These are phyloP conservation scores for Panopea generosa DNA, from an alignment of 2,888 invertebrate species.

Conservation along the genomic window DNA sequence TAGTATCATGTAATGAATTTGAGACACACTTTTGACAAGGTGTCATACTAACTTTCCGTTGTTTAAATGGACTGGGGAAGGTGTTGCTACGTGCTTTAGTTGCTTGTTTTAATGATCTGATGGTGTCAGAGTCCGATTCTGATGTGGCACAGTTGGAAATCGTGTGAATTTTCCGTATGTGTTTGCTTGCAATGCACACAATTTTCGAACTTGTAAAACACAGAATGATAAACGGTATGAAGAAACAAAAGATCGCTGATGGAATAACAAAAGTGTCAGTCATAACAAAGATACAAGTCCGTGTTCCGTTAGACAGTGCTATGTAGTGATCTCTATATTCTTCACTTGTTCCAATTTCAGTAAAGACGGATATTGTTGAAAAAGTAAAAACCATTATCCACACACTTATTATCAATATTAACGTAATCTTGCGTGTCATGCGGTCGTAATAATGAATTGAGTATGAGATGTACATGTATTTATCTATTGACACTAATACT, in stretches of 20 bases:
- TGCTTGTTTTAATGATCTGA: slow-evolving; percentile 13
- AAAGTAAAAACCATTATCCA: slow-evolving; percentile 65
- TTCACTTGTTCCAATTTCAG: slow-evolving; percentile 56
- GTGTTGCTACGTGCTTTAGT: slow-evolving; percentile 8
- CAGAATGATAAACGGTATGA: slow-evolving; percentile 66
- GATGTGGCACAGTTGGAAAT: slow-evolving; percentile 16
- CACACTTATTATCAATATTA: slow-evolving; percentile 48
- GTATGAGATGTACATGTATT: slow-evolving; percentile 68
- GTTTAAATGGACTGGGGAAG: neutral
- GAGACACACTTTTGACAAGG: too few relatives aligned
- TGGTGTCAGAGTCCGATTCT: slow-evolving; percentile 26
- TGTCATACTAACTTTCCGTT: too few relatives aligned
- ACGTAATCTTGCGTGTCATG: slow-evolving; percentile 50
- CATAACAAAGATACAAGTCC: slow-evolving; percentile 68
- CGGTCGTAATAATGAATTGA: slow-evolving; percentile 64
- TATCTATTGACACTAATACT: slow-evolving; percentile 69
- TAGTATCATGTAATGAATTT: neutral
- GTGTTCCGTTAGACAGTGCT: slow-evolving; percentile 24
- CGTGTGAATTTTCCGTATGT: slow-evolving; percentile 63
- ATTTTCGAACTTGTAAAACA: slow-evolving; percentile 67
- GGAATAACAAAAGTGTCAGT: slow-evolving; percentile 61
- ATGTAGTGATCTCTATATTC: slow-evolving; percentile 49
- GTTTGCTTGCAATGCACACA: slow-evolving; percentile 63
- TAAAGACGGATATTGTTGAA: slow-evolving; percentile 56
- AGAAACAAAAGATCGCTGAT: slow-evolving; percentile 62